These are phyloP conservation scores for Poecilobothrus nobilitatus DNA, from an alignment of 2,888 invertebrate species.

Conservation along the genomic window DNA sequence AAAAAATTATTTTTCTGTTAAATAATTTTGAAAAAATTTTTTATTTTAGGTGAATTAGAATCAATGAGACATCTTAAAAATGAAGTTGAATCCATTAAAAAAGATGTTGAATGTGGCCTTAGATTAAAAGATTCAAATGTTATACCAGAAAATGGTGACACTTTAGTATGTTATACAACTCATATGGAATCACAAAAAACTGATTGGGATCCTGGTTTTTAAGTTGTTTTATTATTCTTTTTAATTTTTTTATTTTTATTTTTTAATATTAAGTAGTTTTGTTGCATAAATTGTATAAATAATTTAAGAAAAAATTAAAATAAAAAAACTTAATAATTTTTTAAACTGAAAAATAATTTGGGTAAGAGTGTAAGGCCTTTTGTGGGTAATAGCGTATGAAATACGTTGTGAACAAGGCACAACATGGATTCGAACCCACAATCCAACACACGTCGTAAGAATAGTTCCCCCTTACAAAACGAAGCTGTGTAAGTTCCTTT, in stretches of 20 bases:
- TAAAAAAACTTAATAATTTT: no score
- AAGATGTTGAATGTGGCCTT: constrained; percentile 83
- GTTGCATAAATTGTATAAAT: neutral
- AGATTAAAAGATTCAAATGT: constrained; percentile 58
- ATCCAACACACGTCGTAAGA: no score
- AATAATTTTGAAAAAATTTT: neutral
- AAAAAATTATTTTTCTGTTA: no score
- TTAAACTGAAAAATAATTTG: no score
- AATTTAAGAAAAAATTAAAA: no score
- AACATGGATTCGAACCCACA: no score
- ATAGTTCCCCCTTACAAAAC: no score
- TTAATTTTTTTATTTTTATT: neutral
- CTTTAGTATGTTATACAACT: constrained; percentile 64
- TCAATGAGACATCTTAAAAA: constrained; percentile 86
- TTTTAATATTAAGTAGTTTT: neutral
- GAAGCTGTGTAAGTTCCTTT: no score
- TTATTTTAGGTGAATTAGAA: constrained; percentile 56
- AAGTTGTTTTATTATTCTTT: constrained; percentile 29
- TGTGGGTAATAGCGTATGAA: no score
- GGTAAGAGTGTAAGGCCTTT: no score
- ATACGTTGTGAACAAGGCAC: no score
- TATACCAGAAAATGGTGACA: constrained; percentile 65
- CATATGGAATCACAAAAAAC: constrained; percentile 56
- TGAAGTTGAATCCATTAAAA: constrained; percentile 74
- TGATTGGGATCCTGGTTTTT: constrained; percentile 84